Conservation (phyloP, 1,140 invertebrate species). For the Euura saliciscinereae region DNA sequence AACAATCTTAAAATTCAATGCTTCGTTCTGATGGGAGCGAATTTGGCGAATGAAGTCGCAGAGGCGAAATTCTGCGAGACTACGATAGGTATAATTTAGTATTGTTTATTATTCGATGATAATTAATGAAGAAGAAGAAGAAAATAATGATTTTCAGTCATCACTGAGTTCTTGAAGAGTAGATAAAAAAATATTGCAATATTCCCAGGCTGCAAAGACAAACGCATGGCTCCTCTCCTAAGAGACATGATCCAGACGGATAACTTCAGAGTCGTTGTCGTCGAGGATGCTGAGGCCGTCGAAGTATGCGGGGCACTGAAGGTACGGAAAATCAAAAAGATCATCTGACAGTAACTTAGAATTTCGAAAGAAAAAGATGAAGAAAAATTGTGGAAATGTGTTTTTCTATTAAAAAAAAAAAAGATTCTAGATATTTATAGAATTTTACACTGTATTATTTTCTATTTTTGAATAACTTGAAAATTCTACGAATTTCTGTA, state of each 20-base stretch:
- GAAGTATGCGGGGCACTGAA: constrained; percentile 88
- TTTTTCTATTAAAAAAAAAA: not conserved
- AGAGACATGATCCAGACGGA: constrained; percentile 77
- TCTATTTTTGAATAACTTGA: not conserved
- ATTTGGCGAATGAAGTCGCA: constrained; percentile 80
- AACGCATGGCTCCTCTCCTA: constrained; percentile 64
- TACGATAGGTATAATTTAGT: constrained; percentile 70
- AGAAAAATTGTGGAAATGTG: too few species aligned
- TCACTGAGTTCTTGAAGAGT: not conserved
- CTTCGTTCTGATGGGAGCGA: constrained; percentile 85
- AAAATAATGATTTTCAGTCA: not conserved
- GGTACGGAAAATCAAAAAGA: constrained; percentile 50
- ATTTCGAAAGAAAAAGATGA: too few species aligned
- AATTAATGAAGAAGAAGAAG: not conserved
- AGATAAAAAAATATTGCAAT: not conserved
- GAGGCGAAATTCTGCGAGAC: constrained; percentile 86
- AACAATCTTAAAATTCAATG: constrained; percentile 73
- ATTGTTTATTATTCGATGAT: constrained; percentile 3
- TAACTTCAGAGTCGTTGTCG: constrained; percentile 81
- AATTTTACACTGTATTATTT: not conserved
- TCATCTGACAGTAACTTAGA: too few species aligned
- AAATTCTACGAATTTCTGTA: too few species aligned
- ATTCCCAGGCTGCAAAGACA: constrained; percentile 64
- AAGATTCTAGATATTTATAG: too few species aligned
- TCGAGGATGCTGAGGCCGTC: constrained; percentile 78